Evolutionary conservation across 1,140 invertebrate species (phyloP).

Genomic region (Limonius californicus): DNA sequence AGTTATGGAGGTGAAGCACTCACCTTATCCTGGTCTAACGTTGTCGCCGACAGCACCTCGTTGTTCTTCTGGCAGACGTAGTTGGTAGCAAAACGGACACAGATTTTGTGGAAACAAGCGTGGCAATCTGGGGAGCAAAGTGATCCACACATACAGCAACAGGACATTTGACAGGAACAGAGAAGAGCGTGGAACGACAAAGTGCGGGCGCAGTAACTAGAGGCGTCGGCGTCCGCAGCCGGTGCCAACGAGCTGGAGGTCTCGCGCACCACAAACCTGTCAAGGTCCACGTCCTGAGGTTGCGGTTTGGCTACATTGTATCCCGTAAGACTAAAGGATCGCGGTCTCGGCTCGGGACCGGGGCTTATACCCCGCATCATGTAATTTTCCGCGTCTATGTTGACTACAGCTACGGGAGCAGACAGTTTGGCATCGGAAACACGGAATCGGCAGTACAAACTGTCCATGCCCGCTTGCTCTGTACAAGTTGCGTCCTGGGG

Average conservation of each 20-base stretch:
- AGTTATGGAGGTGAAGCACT: slow-evolving; percentile 25
- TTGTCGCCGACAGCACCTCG: slow-evolving; percentile 52
- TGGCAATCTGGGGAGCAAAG: slow-evolving; percentile 62
- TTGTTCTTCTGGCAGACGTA: slow-evolving; percentile 57
- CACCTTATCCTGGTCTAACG: slow-evolving; percentile 56
- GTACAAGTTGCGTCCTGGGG: not conserved
- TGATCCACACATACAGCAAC: slow-evolving; percentile 61
- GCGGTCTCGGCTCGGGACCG: slow-evolving; percentile 28
- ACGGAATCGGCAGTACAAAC: slow-evolving; percentile 21
- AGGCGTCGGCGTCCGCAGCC: slow-evolving; percentile 14
- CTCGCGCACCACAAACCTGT: slow-evolving; percentile 43
- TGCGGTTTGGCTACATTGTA: slow-evolving; percentile 13
- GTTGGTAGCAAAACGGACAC: slow-evolving; percentile 53
- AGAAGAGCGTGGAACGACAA: slow-evolving; percentile 53
- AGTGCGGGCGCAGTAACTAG: slow-evolving; percentile 50
- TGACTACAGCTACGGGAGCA: slow-evolving; percentile 26
- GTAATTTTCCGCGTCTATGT: slow-evolving; percentile 60
- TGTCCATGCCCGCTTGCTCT: slow-evolving; percentile 19
- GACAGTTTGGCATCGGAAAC: slow-evolving; percentile 19
- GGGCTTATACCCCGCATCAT: slow-evolving; percentile 51
- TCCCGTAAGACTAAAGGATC: slow-evolving; percentile 24
- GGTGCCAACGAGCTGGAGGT: slow-evolving; percentile 36
- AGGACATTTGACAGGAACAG: slow-evolving; percentile 52
- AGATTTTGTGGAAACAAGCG: slow-evolving; percentile 62
- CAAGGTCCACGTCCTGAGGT: slow-evolving; percentile 39